Base-by-base conservation (phyloP, 1,140 invertebrate genomes). In the Drosophila pseudoobscura region DNA sequence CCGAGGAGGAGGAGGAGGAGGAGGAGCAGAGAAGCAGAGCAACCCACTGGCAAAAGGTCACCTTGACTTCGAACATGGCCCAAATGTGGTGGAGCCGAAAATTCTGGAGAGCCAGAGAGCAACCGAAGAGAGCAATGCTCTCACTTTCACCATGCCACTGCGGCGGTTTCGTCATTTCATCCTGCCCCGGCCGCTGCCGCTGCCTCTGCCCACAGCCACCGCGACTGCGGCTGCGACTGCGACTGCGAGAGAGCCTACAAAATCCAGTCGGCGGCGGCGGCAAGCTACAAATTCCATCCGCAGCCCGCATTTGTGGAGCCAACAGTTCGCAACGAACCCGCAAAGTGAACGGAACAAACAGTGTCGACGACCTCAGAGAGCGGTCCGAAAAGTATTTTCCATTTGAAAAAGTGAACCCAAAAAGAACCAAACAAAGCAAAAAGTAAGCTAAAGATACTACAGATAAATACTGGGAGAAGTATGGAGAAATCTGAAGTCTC, bases 111-210 rank as follows among this genome's bases (percentile, higher is more conserved):
- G 59, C 39, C 56, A 17, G 35, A 50, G 57, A 58, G 79, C 54
- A 46, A 8, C 60, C 7, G 26, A 24, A 50, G 47, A 64, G 58
- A 50, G 63, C 51, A 60, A 24, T 17, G 66, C 66, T 50, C 51
- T 71, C 71, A 63, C 77, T 88, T 88, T 89, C 83, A 88, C 83
- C 87, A 83, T 24, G 55, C 17, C 41, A 31, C 66, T 50, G 52
- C 55, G 68, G 72, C 68, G 52, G 75, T 88, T 88, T 88, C 83
- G 75, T 88, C 83, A 88, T 76, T 73, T 76, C 83, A 89, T 88
- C 83, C 84, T 87, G 31, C 31, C 2, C 9, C 2, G 20, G 24
- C 46, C 15, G 55, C 55, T 41, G 39, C 65, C 59, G 11, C 62
- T 47, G 53, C 68, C 7, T 59, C 77, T 52, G 68, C 69, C 56